Percentiles rank a stretch among this genome's conserved stretches.
Evolutionary conservation across 2,113 vertebrate genomes (phyloP).

Genomic region (Malurus melanocephalus): DNA sequence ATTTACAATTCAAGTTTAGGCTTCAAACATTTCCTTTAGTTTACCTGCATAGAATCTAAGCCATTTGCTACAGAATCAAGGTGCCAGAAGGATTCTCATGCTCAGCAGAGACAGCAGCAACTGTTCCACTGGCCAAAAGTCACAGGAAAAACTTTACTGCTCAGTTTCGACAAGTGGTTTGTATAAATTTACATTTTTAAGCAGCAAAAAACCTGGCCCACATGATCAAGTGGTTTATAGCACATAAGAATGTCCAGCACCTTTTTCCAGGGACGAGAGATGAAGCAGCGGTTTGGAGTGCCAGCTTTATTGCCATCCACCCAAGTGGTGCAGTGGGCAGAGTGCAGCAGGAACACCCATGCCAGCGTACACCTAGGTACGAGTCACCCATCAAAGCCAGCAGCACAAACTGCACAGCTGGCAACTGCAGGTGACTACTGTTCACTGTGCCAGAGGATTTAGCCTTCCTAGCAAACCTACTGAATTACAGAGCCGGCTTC

Average conservation of each 20-base stretch:
- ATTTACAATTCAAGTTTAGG: not conserved
- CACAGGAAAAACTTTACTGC: not conserved
- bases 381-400: not conserved
- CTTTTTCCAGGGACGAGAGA: not conserved
- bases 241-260: accelerated
- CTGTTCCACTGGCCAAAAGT: not conserved
- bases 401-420: not conserved
- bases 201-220: not conserved
- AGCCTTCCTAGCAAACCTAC: not conserved
- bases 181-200: not conserved
- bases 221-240: not conserved
- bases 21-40: not conserved
- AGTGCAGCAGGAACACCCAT: accelerated
- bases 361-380: not conserved
- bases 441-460: not conserved
- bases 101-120: not conserved
- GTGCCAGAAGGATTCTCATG: not conserved
- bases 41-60: not conserved
- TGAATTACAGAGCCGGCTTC: not conserved
- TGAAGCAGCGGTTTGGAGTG: not conserved
- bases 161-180: not conserved
- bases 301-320: not conserved
- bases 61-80: not conserved
- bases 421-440: accelerated
- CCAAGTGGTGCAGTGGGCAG: accelerated